Evolutionary conservation across 2,888 invertebrate genomes (phyloP), one percentile per base, ranked within the genome.

Genomic region (Erpobdella octoculata): DNA sequence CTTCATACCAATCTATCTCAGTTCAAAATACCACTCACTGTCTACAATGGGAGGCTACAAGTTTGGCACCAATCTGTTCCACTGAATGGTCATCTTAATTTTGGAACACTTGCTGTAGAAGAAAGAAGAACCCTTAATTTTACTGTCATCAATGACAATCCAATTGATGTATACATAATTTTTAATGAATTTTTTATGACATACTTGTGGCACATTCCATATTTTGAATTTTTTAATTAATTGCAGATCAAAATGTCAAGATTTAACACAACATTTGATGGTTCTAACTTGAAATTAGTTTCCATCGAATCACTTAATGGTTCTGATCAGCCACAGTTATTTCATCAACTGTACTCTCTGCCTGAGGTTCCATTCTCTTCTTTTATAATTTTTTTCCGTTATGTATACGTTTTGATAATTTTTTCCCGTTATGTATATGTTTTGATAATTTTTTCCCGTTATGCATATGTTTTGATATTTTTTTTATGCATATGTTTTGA

Each of bases 1-100:
- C 83, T 91, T 68, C 86, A 88, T 80, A 90, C 90, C 28, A 91
- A 91, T 82, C 86, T 90, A 72, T 90, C 91, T 36, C 86, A 87
- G 48, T 87, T 90, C 76, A 85, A 86, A 76, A 86, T 91, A 75
- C 90, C 90, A 38, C 83, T 91, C 74, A 81, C 88, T 68, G 88
- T 89, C 79, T 91, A 90, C 80, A 88, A 89, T 80, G 91, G 90
- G 64, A 88, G 88, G 80, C 83, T 91, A 72, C 80, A 80, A 78
- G 84, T 78, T 86, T 80, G 37, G 28, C 33, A 70, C 35, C 58
- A 48, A 33, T 8, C 67, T 12, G 41, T 41, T n/a, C 15, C 21
- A 12, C 28, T 53, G 53, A 53, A 15, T 53, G 53, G 53, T 28
- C 15, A 53, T 28, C 53, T 53, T 21, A 53, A 53, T n/a, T 53